Evolutionary conservation across 2,888 invertebrate genomes (phyloP), one percentile per base, ranked within the genome.

Genomic region (Pycnomerus fuliginosus): DNA sequence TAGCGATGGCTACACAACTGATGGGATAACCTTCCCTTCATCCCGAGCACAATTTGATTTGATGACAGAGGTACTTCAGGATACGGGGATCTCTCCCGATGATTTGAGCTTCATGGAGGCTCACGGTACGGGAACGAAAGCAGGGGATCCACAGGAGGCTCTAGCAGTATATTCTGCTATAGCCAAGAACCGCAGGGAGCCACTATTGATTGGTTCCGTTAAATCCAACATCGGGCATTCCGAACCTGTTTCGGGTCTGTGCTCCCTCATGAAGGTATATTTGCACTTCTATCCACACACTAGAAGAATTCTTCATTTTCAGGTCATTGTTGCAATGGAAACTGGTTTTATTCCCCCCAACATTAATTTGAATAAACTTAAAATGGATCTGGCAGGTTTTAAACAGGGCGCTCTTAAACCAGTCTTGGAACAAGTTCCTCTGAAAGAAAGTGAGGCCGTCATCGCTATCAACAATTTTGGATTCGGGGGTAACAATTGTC

Each of bases 151-250:
- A 0, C 91, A 94, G 67, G 97, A 97, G 72, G 75, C 92, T 40
- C 76, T 83, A 54, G 88, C 92, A 0, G 82, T 97, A 33, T 86
- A 89, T 33, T 84, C 84, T 55, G 80, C 89, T 16, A 83, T 93
- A 67, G 87, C 88, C 62, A 77, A 79, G 2, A 82, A 81, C 12
- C 78, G 93, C n/a, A 80, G 77, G 0, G 46, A 28, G 4, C 83
- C 80, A 0, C 87, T 95, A 0, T 72, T 81, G 33, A 87, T 97
- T 44, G 96, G 96, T 1, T 91, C 95, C 0, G 84, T 94, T 17
- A 97, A 97, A 68, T 93, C 94, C 0, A 96, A 94, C 71, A 78
- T 95, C 68, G 97, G 97, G 0, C 97, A 97, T 71, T 81, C 90
- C 0, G 97, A 97, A 66, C 87, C 94, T 1, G 83, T 83, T 1